Conservation (phyloP, 1,140 invertebrate species). For the Dendrolimus kikuchii region DNA sequence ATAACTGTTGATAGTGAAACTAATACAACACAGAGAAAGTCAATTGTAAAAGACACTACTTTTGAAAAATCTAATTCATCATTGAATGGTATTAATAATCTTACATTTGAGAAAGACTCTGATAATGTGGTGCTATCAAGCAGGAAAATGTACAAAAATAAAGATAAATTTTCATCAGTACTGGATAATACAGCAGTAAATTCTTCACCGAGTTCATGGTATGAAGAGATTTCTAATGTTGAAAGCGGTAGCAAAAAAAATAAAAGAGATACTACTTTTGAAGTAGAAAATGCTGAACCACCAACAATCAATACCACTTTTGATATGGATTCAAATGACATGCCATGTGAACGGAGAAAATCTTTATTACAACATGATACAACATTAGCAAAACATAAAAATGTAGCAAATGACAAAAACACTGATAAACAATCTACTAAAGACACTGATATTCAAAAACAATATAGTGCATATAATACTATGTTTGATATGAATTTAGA, state of each 20-base stretch:
- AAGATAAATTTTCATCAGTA: not conserved
- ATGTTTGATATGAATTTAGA: no score
- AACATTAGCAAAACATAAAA: no score
- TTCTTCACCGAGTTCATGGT: no score
- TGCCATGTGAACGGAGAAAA: no score
- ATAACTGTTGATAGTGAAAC: not conserved
- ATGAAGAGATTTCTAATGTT: no score
- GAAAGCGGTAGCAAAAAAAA: slow-evolving; percentile 1
- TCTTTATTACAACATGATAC: no score
- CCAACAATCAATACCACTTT: slow-evolving; percentile 6
- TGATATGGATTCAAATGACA: slow-evolving; percentile 2
- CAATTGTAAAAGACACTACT: not conserved
- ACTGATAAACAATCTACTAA: no score
- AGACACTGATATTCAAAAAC: no score
- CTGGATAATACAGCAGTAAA: no score
- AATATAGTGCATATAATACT: no score
- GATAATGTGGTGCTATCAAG: not conserved
- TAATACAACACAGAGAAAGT: not conserved
- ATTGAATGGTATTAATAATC: not conserved
- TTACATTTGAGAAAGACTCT: slow-evolving; percentile 3
- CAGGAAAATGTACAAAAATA: slow-evolving; percentile 1
- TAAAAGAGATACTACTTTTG: slow-evolving; percentile 1
- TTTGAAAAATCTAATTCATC: not conserved
- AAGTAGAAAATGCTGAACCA: not conserved
- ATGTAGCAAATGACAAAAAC: no score